Evolutionary conservation across 2,888 invertebrate genomes (phyloP), one percentile per base, ranked within the genome.

Genomic region (Metalampra italica): DNA sequence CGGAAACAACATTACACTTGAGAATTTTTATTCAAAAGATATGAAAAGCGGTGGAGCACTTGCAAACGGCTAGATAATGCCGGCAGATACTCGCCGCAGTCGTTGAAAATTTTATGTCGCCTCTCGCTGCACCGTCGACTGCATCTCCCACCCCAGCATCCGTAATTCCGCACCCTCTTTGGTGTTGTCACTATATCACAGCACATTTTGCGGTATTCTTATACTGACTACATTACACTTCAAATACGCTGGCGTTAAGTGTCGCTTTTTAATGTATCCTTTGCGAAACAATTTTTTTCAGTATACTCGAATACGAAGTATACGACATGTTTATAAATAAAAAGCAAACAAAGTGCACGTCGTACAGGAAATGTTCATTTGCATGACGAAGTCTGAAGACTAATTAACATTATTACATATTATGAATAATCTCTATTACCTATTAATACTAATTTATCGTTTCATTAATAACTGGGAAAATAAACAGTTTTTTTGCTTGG

Each of bases 41-140:
- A 81, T 78, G 78, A 83, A 78, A 74, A 75, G 70, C 75, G 68
- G 62, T 69, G 68, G 68, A 78, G 81, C 76, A 78, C 79, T 82
- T 71, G 77, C 84, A 80, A 84, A 82, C 80, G 75, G 79, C 79
- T 78, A 85, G 82, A 87, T 87, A 84, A 86, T 85, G 78, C 82
- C 72, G 75, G 77, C 80, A 78, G 82, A 82, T 82, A 78, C 82
- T 80, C 79, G 68, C 71, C 73, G 72, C 72, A 76, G 76, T 83
- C 82, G 80, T 82, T 86, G 86, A 84, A 84, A 84, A 82, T 86
- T 85, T 87, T 80, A 86, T 86, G 82, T 83, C 85, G 76, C 80
- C 71, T 79, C 79, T 72, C 78, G 70, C 74, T 78, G 81, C 82
- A 81, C 77, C 73, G 77, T 72, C 73, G 69, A 66, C 71, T 79